Evolutionary conservation across 1,140 invertebrate species (phyloP), one percentile per base, ranked within the genome.

Genomic region (Sycobia sp.): DNA sequence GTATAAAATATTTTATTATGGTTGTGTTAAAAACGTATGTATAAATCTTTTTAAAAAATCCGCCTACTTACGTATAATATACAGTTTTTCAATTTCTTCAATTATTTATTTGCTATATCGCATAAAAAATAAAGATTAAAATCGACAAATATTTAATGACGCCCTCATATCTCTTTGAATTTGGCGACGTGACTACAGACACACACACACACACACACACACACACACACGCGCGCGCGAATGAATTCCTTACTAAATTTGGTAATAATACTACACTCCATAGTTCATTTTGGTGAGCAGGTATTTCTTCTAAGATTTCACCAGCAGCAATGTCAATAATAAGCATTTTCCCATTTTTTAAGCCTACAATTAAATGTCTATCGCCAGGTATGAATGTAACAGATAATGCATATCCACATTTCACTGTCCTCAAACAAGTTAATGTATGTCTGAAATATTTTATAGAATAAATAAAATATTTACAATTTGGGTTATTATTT

Each of bases 341-440:
- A 36, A 97, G 82, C 59, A 99, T 81, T 51, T 86, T 84, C 18
- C 97, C 97, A 76, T 87, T 87, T 81, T 95, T 95, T 60, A 93
- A 88, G 29, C 95, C 97, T 51, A 93, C 86, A 49, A 99, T 83
- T 39, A 92, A 88, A 84, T 98, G 92, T 38, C 93, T 85, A 80
- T 99, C 96, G 36, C 95, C 96, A 20, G 95, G 93, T 9, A 91
- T 90, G 83, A 98, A 97, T 50, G 87, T 83, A n/a, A 89, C 84
- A 62, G 87, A 87, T 10, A 92, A 75, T 14, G 90, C 88, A 75
- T 91, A 91, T 53, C 86, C 84, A 49, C 81, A 87, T 67, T 86
- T 82, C 68, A 88, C 86, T 0, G 95, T 96, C 61, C 92, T 85
- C n/a, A 97, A 82, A 77, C 94, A 96, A 27, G 88, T 80, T 68